phyloP scores from a whole-genome alignment of 2,888 invertebrate species.

The Nomada goodeniana region DNA sequence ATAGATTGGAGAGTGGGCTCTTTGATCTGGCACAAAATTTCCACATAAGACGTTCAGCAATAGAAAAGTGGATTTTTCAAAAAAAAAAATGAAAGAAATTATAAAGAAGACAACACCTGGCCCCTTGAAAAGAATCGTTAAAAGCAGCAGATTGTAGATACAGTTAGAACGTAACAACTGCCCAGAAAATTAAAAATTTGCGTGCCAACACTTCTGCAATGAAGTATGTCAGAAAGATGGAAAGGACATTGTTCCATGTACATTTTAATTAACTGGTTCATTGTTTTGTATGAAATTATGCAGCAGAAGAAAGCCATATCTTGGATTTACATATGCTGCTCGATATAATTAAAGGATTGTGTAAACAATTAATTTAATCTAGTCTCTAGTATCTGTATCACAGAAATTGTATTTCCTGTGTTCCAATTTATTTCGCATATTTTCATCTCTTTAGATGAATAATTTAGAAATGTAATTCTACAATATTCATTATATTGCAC shows the following conservation, averaged over 20 bases:
- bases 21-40: constrained; percentile 95
- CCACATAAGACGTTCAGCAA: no score
- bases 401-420: background rate
- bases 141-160: no score
- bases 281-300: background rate
- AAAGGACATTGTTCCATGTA: background rate
- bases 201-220: no score
- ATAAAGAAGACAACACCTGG: no score
- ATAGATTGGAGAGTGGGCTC: constrained; percentile 95
- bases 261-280: constrained; percentile 19
- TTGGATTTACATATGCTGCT: background rate
- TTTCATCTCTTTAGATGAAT: background rate
- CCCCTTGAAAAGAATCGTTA: no score
- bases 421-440: background rate
- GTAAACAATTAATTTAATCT: background rate
- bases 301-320: background rate
- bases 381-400: no score
- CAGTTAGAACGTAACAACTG: no score
- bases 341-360: background rate
- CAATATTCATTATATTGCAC: background rate
- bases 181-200: no score
- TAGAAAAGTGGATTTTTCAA: no score
- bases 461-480: background rate
- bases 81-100: no score
- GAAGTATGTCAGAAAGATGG: no score